These are phyloP conservation scores for Siniperca knerii DNA, from an alignment of 2,113 vertebrate genomes.

Conservation along the genomic window DNA sequence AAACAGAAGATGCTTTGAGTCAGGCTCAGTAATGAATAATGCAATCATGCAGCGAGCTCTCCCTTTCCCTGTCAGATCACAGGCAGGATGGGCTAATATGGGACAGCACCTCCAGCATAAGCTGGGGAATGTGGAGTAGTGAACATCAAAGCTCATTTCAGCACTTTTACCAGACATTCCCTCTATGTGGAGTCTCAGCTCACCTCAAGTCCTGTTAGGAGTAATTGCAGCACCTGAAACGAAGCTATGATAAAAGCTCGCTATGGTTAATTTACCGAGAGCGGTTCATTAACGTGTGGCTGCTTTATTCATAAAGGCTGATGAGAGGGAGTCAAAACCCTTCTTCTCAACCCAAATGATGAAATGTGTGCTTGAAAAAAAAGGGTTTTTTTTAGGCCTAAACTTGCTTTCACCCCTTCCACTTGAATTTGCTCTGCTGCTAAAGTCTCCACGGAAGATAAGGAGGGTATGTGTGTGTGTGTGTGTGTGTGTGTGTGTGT, in stretches of 20 bases:
- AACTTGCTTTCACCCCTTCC: slow-evolving; percentile 47
- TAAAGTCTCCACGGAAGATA: slow-evolving; percentile 63
- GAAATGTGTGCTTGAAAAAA: background rate
- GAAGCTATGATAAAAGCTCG: slow-evolving; percentile 6
- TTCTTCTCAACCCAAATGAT: background rate
- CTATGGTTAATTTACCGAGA: slow-evolving; percentile 26
- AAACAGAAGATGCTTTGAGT: slow-evolving; percentile 73
- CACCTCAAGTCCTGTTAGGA: slow-evolving; percentile 37
- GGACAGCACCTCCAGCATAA: slow-evolving; percentile 77
- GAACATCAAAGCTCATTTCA: slow-evolving; percentile 70
- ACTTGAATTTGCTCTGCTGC: slow-evolving; percentile 51
- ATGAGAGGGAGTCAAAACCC: slow-evolving; percentile 17
- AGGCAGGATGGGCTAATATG: slow-evolving; percentile 75
- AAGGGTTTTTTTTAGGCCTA: slow-evolving; percentile 8
- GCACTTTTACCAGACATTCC: slow-evolving; percentile 39
- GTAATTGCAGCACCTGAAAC: slow-evolving; percentile 20
- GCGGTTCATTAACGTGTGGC: slow-evolving; percentile 15
- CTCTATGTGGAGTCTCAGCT: slow-evolving; percentile 42
- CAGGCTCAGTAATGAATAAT: slow-evolving; percentile 78
- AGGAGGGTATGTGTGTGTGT: slow-evolving; percentile 44
- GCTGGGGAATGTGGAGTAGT: slow-evolving; percentile 53
- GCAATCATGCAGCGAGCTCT: slow-evolving; percentile 64
- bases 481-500: slow-evolving; percentile 12
- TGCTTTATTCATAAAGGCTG: slow-evolving; percentile 15
- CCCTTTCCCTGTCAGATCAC: slow-evolving; percentile 75